Evolutionary conservation across 2,888 invertebrate species (phyloP).

Genomic region (Apoda limacodes): DNA sequence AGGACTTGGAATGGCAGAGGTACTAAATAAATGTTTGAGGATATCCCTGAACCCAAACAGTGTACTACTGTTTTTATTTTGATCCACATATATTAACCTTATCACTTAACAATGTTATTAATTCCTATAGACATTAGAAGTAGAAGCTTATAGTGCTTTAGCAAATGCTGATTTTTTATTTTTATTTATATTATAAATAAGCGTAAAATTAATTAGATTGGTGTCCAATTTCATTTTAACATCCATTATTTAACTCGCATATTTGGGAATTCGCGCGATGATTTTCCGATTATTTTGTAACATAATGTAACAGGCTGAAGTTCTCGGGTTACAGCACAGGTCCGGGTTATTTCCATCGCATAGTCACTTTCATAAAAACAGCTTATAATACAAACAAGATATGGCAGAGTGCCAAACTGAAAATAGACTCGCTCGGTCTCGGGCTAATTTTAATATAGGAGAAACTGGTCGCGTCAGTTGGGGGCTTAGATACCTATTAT

Average conservation of each 20-base stretch:
- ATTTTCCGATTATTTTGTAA: no score
- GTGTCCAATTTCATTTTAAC: constrained; percentile 16
- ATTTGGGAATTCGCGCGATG: constrained; percentile 3
- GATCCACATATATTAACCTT: no score
- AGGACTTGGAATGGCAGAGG: constrained; percentile 82
- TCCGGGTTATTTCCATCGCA: constrained; percentile 67
- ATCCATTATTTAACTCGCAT: constrained; percentile 24
- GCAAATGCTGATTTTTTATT: constrained; percentile 8
- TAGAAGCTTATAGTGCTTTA: constrained; percentile 18
- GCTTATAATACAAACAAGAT: constrained; percentile 69
- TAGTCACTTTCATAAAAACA: constrained; percentile 70
- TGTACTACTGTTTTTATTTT: no score
- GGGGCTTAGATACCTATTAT: no score
- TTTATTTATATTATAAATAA: constrained; percentile 3
- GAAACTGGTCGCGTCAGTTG: constrained; percentile 26
- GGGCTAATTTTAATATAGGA: constrained; percentile 63
- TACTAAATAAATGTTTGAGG: constrained; percentile 33
- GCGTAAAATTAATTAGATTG: constrained; percentile 4
- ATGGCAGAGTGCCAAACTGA: constrained; percentile 58
- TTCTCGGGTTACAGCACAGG: constrained; percentile 65
- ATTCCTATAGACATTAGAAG: neutral
- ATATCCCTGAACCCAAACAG: neutral
- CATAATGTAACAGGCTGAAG: constrained; percentile 34
- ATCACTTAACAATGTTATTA: no score
- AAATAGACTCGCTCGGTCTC: constrained; percentile 63